Percentiles rank a stretch among this genome's conserved stretches.
phyloP scores from a whole-genome alignment of 2,888 invertebrate genomes.

The Catocala nupta region DNA sequence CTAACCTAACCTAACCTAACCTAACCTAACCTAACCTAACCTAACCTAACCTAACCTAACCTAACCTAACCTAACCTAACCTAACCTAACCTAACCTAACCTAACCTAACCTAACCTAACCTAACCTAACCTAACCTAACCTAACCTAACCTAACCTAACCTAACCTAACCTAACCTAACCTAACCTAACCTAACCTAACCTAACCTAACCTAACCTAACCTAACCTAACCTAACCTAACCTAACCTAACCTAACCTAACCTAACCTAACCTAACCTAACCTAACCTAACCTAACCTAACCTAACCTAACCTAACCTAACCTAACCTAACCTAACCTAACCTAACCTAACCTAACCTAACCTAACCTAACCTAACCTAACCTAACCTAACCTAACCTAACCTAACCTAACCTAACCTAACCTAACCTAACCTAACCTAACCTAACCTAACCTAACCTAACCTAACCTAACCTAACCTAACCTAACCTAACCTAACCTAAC shows the following conservation, averaged over 20 bases:
- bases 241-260: conserved; percentile 39
- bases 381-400: conserved; percentile 43
- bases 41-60: conserved; percentile 30
- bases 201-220: conserved; percentile 43
- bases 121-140: conserved; percentile 33
- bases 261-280: conserved; percentile 37
- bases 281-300: conserved; percentile 39
- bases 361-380: conserved; percentile 36
- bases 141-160: conserved; percentile 26
- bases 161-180: conserved; percentile 24
- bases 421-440: conserved; percentile 25
- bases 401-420: conserved; percentile 35
- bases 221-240: conserved; percentile 35
- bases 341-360: conserved; percentile 15
- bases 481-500: conserved; percentile 40
- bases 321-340: conserved; percentile 27
- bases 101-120: conserved; percentile 36
- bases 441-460: conserved; percentile 37
- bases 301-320: conserved; percentile 35
- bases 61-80: conserved; percentile 32
- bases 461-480: conserved; percentile 39
- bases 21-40: conserved; percentile 31
- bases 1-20: conserved; percentile 26
- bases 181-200: conserved; percentile 24
- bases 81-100: conserved; percentile 43